phyloP scores from a whole-genome alignment of 2,113 vertebrate species.

The Lanius ludovicianus region DNA sequence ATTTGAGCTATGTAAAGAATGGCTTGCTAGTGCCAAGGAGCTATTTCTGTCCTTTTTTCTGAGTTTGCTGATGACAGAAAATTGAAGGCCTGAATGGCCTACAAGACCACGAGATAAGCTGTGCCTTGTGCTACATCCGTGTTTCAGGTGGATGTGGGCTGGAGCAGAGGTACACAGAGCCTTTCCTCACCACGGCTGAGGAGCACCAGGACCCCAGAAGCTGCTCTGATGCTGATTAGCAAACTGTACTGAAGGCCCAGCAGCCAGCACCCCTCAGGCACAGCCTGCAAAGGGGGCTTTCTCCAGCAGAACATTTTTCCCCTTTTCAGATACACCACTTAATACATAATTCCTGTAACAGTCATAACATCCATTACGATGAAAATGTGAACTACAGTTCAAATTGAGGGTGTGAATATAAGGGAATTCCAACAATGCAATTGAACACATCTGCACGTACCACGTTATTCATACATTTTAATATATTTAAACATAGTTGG shows the following conservation, averaged over 20 bases:
- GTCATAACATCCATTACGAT: background rate
- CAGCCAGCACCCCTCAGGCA: background rate
- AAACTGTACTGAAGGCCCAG: background rate
- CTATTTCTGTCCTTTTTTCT: background rate
- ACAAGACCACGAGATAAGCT: background rate
- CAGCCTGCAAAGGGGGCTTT: background rate
- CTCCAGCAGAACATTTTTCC: fast-evolving
- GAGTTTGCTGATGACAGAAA: background rate
- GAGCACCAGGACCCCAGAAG: background rate
- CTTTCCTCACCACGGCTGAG: background rate
- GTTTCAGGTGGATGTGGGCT: background rate
- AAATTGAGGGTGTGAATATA: background rate
- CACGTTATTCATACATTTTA: background rate
- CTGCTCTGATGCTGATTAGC: background rate
- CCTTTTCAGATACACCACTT: background rate
- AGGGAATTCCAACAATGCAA: background rate
- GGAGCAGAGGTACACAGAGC: background rate
- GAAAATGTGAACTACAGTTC: background rate
- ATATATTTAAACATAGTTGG: background rate
- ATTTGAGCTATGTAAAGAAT: background rate
- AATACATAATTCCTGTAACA: background rate
- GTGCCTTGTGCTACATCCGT: background rate
- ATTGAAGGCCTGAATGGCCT: background rate
- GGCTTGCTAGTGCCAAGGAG: background rate
- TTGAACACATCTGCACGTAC: background rate